Evolutionary conservation across 2,113 vertebrate species (phyloP).

Genomic region (Polyodon spathula): DNA sequence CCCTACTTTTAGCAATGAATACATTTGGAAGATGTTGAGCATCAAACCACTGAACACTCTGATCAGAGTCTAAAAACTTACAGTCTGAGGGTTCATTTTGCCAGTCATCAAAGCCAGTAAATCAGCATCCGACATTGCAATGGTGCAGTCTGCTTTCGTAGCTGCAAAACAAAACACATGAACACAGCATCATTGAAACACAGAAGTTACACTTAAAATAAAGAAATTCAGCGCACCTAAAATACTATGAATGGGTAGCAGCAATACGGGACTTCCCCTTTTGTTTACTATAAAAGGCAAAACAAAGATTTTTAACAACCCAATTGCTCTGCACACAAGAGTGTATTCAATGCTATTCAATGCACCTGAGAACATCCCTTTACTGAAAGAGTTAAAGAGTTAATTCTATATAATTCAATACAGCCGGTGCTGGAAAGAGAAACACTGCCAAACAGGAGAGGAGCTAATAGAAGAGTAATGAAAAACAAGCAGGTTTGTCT

Average conservation of each 20-base stretch:
- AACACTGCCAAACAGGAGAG: not conserved
- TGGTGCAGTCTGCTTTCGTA: slow-evolving; percentile 78
- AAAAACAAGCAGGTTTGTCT: not conserved
- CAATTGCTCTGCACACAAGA: too few relatives aligned
- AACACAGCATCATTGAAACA: not conserved
- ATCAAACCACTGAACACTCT: not conserved
- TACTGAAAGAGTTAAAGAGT: too few relatives aligned
- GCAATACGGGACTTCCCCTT: too few relatives aligned
- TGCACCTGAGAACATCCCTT: too few relatives aligned
- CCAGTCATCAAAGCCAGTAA: slow-evolving; percentile 82
- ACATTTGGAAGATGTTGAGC: not conserved
- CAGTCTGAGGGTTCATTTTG: slow-evolving; percentile 79
- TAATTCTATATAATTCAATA: too few relatives aligned
- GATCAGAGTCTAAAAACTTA: slow-evolving; percentile 51
- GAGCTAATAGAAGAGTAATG: not conserved
- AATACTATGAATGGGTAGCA: too few relatives aligned
- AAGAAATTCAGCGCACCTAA: too few relatives aligned
- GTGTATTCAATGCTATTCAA: too few relatives aligned
- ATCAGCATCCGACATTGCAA: slow-evolving; percentile 75
- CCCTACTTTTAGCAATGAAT: too few relatives aligned
- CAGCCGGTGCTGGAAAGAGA: not conserved
- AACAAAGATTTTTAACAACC: too few relatives aligned
- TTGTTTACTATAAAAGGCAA: too few relatives aligned
- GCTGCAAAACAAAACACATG: slow-evolving; percentile 42
- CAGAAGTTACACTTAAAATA: not conserved